Evolutionary conservation across 2,113 vertebrate genomes (phyloP).

Genomic region (Phoenicopterus ruber): DNA sequence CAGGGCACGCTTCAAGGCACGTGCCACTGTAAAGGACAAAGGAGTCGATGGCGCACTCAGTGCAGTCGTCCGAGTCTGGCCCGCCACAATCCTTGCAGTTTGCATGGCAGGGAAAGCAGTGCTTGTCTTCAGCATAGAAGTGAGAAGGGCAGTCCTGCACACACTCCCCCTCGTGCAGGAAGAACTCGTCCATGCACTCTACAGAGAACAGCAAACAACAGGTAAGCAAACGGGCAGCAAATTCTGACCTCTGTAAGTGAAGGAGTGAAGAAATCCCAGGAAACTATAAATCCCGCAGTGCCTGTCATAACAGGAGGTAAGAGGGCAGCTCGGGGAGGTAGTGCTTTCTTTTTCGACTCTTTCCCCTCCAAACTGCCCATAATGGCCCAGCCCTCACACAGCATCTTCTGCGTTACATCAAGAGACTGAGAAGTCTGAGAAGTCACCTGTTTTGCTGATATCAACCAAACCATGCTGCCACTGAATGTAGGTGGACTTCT

Average conservation of each 20-base stretch:
- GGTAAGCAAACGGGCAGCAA: not conserved
- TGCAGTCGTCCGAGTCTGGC: constrained; percentile 80
- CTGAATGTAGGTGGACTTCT: not conserved
- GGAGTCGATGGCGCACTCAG: constrained; percentile 50
- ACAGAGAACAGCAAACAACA: not conserved
- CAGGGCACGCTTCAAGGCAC: constrained; percentile 80
- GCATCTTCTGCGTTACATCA: not conserved
- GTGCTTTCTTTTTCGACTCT: not conserved
- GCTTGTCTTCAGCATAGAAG: constrained; percentile 70
- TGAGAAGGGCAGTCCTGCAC: constrained; percentile 78
- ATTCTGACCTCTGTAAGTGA: not conserved
- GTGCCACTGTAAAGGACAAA: constrained; percentile 71
- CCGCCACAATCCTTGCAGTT: constrained; percentile 82
- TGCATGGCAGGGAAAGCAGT: constrained; percentile 80
- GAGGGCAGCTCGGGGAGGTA: not conserved
- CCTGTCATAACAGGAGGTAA: not conserved
- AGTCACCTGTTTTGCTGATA: not conserved
- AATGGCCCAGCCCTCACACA: not conserved
- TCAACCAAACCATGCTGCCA: not conserved
- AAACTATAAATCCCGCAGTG: not conserved
- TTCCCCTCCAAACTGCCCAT: not conserved
- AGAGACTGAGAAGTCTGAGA: not conserved
- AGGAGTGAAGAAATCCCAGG: not conserved
- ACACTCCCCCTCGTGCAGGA: constrained; percentile 78
- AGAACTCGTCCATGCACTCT: constrained; percentile 81